phyloP scores from a whole-genome alignment of 2,888 invertebrate species.

The Yponomeuta evonymella region DNA sequence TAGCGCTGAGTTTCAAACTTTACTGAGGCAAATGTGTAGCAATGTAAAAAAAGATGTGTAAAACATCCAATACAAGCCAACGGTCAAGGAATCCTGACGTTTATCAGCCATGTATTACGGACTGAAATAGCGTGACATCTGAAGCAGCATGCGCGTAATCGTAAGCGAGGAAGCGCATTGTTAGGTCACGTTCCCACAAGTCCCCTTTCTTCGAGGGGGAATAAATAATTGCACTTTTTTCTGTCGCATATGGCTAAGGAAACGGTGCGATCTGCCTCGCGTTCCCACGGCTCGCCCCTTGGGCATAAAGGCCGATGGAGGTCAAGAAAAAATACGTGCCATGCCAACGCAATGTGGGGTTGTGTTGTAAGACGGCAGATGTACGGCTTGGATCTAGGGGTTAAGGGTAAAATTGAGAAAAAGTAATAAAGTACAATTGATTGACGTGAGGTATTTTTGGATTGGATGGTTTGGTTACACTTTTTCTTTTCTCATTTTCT shows the following conservation, averaged over 20 bases:
- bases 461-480: not conserved
- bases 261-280: constrained; percentile 68
- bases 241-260: constrained; percentile 76
- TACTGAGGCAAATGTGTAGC: constrained; percentile 28
- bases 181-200: constrained; percentile 76
- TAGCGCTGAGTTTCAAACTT: constrained; percentile 33
- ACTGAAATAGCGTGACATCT: not conserved
- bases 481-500: not conserved
- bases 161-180: constrained; percentile 75
- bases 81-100: constrained; percentile 40
- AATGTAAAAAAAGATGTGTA: constrained; percentile 50
- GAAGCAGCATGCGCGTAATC: constrained; percentile 39
- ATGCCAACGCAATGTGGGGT: constrained; percentile 64
- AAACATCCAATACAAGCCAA: constrained; percentile 41
- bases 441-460: constrained; percentile 43
- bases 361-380: constrained; percentile 66
- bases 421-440: constrained; percentile 50
- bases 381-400: constrained; percentile 39
- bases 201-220: constrained; percentile 74
- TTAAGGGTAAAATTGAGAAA: constrained; percentile 61
- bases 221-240: constrained; percentile 77
- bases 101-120: not conserved
- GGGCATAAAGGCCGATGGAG: constrained; percentile 67
- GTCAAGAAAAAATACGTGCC: constrained; percentile 75
- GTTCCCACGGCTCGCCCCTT: constrained; percentile 73